Base-by-base conservation (phyloP, 2,888 invertebrate species). In the Gryllus longicercus region DNA sequence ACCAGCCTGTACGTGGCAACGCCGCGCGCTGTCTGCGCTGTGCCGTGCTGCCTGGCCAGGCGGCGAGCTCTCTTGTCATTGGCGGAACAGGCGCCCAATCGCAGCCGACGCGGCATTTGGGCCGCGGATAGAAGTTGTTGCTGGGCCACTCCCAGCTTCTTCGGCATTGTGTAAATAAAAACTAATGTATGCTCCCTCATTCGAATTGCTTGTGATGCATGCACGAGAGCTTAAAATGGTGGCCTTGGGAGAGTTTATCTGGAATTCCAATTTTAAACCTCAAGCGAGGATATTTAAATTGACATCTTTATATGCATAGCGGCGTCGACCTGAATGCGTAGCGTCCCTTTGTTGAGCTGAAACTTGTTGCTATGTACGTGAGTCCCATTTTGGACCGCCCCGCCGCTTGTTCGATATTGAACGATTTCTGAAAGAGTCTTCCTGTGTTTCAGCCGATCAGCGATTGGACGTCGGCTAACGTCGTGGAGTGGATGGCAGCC, bases 401-500 rank as follows among this genome's bases (percentile, higher is more conserved):
- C 25, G 25, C 25, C 25, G 25, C 4, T 38, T 38, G 25, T 3
- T 38, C 25, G 25, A 38, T 38, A 38, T 38, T 38, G 25, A 38
- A 38, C 25, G 25, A 2, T 38, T 38, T 38, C 25, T 38, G 25
- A 38, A 38, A 38, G 25, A 38, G 25, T 38, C 25, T 38, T 38
- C 25, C 21, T 76, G 76, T 49, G 83, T 89, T 89, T 21, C 88
- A 94, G 93, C 90, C 92, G 80, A 88, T 93, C 83, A 88, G 89
- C 83, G 91, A 93, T 85, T 94, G 94, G 94, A 90, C 91, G 74
- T 90, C 91, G 79, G 86, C 89, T 79, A 91, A 93, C 86, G 93
- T 94, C 76, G 90, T 92, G 81, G 93, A 94, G 87, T 93, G 93
- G 93, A 92, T 94, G 92, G 92, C 93, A 80, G 92, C 92, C 78